A percentile compares a stretch with the other conserved stretches of the same genome.
Evolutionary conservation across 2,797 vertebrate genomes (phyloP).

Genomic region (Todus mexicanus): DNA sequence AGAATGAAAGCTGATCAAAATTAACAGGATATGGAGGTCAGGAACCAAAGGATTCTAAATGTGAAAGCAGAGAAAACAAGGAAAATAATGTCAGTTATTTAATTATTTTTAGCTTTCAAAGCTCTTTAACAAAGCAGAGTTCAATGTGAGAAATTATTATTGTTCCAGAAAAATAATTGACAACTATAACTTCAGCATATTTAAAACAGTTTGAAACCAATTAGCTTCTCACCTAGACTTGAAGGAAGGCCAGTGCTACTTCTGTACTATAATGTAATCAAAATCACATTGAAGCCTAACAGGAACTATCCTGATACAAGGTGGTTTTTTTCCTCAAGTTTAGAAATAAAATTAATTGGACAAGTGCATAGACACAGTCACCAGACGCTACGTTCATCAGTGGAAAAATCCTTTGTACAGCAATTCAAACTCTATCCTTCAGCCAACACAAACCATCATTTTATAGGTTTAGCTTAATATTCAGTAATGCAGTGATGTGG

Average conservation of each 20-base stretch:
- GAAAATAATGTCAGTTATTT: background rate
- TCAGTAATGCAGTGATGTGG: background rate
- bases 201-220: constrained; percentile 70
- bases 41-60: constrained; percentile 29
- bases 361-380: background rate
- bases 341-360: constrained; percentile 54
- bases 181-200: constrained; percentile 55
- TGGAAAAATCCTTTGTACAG: constrained; percentile 24
- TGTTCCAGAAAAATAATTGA: constrained; percentile 58
- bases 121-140: constrained; percentile 32
- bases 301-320: background rate
- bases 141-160: constrained; percentile 50
- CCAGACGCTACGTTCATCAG: background rate
- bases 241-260: constrained; percentile 55
- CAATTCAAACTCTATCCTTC: background rate
- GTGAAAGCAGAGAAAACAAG: constrained; percentile 14
- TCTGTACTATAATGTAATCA: constrained; percentile 43
- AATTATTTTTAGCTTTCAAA: constrained; percentile 45
- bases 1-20: constrained; percentile 46
- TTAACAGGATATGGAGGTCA: constrained; percentile 45
- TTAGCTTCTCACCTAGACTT: constrained; percentile 71
- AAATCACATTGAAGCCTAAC: constrained; percentile 38
- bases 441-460: background rate
- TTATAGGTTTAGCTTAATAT: background rate
- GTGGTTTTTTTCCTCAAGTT: background rate